Evolutionary conservation across 2,797 vertebrate genomes (phyloP), one percentile per base, ranked within the genome.

Genomic region (Hydrolagus colliei): DNA sequence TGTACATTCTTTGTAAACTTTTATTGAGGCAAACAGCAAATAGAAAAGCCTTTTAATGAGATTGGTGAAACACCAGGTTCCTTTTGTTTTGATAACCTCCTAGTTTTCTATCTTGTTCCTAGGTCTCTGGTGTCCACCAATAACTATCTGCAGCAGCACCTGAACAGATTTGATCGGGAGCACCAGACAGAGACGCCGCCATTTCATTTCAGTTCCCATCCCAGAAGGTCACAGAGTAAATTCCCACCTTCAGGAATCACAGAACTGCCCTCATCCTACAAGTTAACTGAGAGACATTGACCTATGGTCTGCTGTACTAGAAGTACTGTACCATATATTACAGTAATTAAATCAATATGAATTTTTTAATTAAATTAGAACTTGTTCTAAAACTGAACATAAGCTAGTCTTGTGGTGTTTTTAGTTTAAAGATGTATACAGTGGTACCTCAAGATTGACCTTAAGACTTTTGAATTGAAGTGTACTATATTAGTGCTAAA

Each of bases 51-150:
- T 61, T 6, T 63, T 63, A 62, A 9, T 68, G 20, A 68, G 35
- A 80, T 9, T 12, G 20, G 41, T 59, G 14, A 77, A 77, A 59
- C 18, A 11, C 18, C 18, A 20, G 9, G 8, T 71, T 84, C n/a
- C 41, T 84, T 84, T 10, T 84, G 27, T 10, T 84, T 20, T 84
- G 65, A 10, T 84, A 84, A 68, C 18, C 32, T 2, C 11, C 13
- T 52, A 11, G 16, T 35, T 79, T 63, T 67, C 18, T 73, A 7
- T 32, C 22, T 35, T 82, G 22, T 16, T 82, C 73, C 41, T 76
- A 86, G 87, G 72, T 86, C 86, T 22, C 73, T 88, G 86, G 71
- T 86, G 27, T 86, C 82, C 18, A 86, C 77, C 18, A 87, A 87
- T 86, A 74, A 78, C 11, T 87, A n/a, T 6, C 71, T 87, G 2